These are phyloP conservation scores for Terebella lapidaria DNA, from an alignment of 2,888 invertebrate genomes.

Conservation along the genomic window DNA sequence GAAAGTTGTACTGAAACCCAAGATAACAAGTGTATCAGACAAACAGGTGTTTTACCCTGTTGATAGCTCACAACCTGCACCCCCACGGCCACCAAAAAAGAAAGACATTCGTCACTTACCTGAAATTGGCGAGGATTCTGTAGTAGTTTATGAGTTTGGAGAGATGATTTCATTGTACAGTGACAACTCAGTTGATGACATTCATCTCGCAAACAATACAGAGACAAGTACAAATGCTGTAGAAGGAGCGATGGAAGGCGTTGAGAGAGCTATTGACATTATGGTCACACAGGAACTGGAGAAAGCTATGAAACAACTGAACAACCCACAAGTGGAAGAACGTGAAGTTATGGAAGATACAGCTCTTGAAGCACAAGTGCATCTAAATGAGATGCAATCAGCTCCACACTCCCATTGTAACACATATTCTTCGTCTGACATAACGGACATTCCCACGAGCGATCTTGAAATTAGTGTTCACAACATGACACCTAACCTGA, in stretches of 20 bases:
- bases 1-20: background rate
- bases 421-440: background rate
- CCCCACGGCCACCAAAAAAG: background rate
- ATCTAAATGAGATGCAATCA: background rate
- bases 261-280: background rate
- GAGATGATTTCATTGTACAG: background rate
- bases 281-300: background rate
- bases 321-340: background rate
- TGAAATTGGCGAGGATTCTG: background rate
- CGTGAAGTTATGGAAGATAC: background rate
- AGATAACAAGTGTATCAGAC: background rate
- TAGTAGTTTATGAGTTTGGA: background rate
- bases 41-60: background rate
- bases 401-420: background rate
- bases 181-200: background rate
- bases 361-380: no score
- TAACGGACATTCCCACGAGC: background rate
- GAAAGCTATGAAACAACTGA: background rate
- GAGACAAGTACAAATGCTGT: background rate
- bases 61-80: background rate
- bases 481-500: background rate
- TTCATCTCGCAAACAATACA: background rate
- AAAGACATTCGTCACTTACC: background rate
- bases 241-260: background rate
- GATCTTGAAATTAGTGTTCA: background rate